Base-by-base conservation (phyloP, 2,888 invertebrate species). In the Apoda limacodes region DNA sequence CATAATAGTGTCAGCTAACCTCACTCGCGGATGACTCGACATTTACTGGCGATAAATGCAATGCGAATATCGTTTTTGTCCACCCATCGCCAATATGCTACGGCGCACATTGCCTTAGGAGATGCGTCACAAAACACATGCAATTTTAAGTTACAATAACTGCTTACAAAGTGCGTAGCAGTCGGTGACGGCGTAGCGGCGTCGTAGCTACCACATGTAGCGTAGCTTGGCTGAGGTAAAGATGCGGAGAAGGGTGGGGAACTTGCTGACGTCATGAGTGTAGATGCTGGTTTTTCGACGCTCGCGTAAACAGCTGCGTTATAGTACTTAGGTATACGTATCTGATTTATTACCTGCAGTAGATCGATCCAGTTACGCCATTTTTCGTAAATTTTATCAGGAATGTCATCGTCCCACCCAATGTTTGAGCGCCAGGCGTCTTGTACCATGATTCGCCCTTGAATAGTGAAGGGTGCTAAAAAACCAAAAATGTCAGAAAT, bases 371-470 rank as follows among this genome's bases (percentile, higher is more conserved):
- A 48, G 9, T 39, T 25, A 3, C 4, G 9, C 33, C 33, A 39
- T 13, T 25, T 31, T 3, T 17, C 2, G 20, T 24, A 32, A 9
- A 32, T 25, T 1, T 34, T 19, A 5, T 34, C 27, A 4, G 33
- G 27, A 19, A 40, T 23, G 5, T 9, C 4, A 6, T 48, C 43
- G n/a, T 43, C 43, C 45, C 45, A 48, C 1, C 9, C 15, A 1
- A 43, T 22, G 5, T 41, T 32, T 4, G 6, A 6, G 4, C 14
- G 15, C 45, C 43, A 47, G 1, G 35, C 28, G 7, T 41, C 29
- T 33, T 47, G 49, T 2, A 52, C 10, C 10, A 52, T 25, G 4
- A 49, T 45, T 32, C 36, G 41, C 4, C 41, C 47, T 9, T 42
- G 31, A 6, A 50, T 43, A 1, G 43, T 48, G 10, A 45, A 44